Conservation (phyloP, 2,888 invertebrate species). For the Baronia brevicornis region DNA sequence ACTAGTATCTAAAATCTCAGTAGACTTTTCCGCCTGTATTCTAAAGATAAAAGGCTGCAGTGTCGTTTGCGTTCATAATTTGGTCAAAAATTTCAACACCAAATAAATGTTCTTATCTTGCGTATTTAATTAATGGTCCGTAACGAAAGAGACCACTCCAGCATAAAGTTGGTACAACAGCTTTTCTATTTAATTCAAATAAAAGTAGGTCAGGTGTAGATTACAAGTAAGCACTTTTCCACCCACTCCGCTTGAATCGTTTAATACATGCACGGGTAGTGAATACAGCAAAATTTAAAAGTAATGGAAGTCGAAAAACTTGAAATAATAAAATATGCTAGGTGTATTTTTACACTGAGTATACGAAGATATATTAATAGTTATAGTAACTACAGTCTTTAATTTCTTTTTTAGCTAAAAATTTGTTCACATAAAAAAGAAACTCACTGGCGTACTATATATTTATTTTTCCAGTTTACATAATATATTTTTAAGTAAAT, state of each 20-base stretch:
- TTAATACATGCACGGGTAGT: too few species aligned
- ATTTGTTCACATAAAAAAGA: too few species aligned
- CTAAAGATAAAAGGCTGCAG: conserved; percentile 38
- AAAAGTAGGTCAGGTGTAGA: conserved; percentile 14
- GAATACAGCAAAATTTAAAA: too few species aligned
- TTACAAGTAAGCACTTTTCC: conserved; percentile 13
- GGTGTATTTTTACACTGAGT: too few species aligned
- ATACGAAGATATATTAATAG: too few species aligned
- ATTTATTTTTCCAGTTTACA: too few species aligned
- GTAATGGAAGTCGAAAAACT: too few species aligned
- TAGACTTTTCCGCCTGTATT: conserved; percentile 31
- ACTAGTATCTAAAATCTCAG: too few species aligned
- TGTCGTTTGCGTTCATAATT: conserved; percentile 19
- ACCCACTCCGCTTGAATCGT: conserved; percentile 10
- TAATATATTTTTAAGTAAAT: too few species aligned
- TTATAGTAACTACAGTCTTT: too few species aligned
- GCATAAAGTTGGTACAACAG: conserved; percentile 9
- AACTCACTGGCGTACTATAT: too few species aligned
- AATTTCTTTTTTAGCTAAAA: too few species aligned
- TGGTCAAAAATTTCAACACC: conserved; percentile 21
- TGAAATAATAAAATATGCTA: conserved; percentile 4
- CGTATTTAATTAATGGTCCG: conserved; percentile 15
- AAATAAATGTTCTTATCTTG: conserved; percentile 15
- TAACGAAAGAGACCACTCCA: conserved; percentile 5
- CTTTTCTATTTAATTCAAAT: conserved; percentile 15